phyloP scores from a whole-genome alignment of 2,888 invertebrate species.

The Ectemnius continuus region DNA sequence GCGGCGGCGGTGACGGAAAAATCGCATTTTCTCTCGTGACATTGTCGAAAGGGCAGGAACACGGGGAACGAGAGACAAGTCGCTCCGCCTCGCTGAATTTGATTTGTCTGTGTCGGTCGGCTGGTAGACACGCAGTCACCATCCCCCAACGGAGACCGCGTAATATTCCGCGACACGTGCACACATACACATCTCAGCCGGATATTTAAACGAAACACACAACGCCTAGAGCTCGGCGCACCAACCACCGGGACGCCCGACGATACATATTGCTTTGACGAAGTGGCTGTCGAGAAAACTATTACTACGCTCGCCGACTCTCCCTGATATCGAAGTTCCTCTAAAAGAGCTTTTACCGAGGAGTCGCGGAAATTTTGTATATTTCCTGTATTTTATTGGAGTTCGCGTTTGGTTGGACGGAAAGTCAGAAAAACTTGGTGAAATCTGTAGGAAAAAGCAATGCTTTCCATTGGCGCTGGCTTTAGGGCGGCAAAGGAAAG shows the following conservation, averaged over 20 bases:
- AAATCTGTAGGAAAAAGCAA: too few species aligned
- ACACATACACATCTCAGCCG: constrained; percentile 4
- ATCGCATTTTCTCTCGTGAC: constrained; percentile 57
- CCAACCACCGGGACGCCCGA: not conserved
- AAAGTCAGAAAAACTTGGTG: too few species aligned
- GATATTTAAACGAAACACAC: constrained; percentile 47
- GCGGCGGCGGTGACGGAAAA: constrained; percentile 51
- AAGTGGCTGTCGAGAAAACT: constrained; percentile 1
- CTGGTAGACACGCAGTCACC: constrained; percentile 43
- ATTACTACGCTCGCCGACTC: not conserved
- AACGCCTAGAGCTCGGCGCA: constrained; percentile 4
- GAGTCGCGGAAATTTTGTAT: too few species aligned
- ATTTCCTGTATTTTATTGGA: too few species aligned
- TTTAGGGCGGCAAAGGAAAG: constrained; percentile 3
- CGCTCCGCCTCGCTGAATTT: constrained; percentile 57
- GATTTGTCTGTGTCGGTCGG: constrained; percentile 56
- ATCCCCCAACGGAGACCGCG: constrained; percentile 18
- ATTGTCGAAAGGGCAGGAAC: constrained; percentile 52
- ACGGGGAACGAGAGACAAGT: constrained; percentile 43
- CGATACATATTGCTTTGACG: not conserved
- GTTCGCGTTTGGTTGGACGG: too few species aligned
- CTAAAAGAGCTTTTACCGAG: too few species aligned
- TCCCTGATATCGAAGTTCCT: too few species aligned
- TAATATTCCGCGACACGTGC: constrained; percentile 40
- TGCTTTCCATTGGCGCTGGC: too few species aligned